phyloP scores from a whole-genome alignment of 1,140 invertebrate species.

The Caenorhabditis tropicalis region DNA sequence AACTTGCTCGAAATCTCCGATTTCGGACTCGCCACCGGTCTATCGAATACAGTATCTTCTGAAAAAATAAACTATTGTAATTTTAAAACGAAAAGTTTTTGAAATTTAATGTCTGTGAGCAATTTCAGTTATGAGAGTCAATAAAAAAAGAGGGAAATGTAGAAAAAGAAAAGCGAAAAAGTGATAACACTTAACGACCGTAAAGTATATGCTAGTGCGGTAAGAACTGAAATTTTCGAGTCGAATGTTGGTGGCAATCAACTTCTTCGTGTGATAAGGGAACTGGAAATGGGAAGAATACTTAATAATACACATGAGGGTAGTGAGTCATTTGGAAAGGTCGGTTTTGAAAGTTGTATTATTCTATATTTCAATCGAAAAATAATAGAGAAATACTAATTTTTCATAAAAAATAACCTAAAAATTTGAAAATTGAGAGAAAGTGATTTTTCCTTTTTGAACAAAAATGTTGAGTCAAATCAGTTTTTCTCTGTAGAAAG shows the following conservation, averaged over 20 bases:
- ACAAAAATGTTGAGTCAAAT: no score
- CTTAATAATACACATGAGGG: not conserved
- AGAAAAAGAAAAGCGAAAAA: not conserved
- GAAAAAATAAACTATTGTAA: not conserved
- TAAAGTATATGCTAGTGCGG: constrained; percentile 21
- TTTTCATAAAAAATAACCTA: no score
- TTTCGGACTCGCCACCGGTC: constrained; percentile 30
- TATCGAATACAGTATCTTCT: constrained; percentile 32
- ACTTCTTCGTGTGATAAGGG: not conserved
- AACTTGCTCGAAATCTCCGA: constrained; percentile 29
- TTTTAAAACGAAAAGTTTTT: not conserved
- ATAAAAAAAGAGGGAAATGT: not conserved
- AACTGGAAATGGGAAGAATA: not conserved
- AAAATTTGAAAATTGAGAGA: no score
- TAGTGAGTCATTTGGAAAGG: not conserved
- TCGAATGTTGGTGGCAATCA: not conserved
- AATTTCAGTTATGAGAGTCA: not conserved
- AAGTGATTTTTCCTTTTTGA: no score
- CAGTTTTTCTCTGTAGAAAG: no score
- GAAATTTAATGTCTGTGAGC: not conserved
- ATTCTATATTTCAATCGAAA: no score
- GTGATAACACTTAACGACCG: constrained; percentile 16
- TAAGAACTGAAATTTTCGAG: not conserved
- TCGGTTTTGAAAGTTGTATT: no score
- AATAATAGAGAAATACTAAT: no score